phyloP scores from a whole-genome alignment of 1,140 invertebrate genomes.

The Drosophila subpulchrella region DNA sequence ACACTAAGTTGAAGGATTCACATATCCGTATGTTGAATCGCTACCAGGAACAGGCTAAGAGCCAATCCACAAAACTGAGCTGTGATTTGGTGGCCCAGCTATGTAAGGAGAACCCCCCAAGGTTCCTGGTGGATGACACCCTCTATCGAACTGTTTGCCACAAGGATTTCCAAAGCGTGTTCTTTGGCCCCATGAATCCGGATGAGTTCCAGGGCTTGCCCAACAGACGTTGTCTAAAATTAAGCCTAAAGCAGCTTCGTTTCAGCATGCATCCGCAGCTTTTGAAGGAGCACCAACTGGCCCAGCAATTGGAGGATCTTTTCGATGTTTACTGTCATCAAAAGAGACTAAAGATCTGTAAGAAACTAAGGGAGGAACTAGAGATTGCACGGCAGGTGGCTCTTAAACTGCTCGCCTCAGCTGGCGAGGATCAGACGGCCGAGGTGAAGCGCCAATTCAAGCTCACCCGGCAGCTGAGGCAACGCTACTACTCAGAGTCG shows the following conservation, averaged over 20 bases:
- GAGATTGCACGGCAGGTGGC: constrained; percentile 76
- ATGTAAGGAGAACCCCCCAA: background rate
- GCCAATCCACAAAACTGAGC: constrained; percentile 24
- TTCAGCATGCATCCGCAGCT: constrained; percentile 84
- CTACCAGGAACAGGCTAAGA: constrained; percentile 54
- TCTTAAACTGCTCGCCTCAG: constrained; percentile 46
- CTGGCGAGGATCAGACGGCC: constrained; percentile 21
- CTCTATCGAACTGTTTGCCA: constrained; percentile 59
- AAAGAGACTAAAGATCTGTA: constrained; percentile 49
- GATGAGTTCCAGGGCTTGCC: constrained; percentile 49
- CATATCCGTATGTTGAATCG: constrained; percentile 75
- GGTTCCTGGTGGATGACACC: constrained; percentile 29
- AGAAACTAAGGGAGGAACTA: constrained; percentile 75
- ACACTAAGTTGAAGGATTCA: background rate
- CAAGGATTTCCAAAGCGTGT: constrained; percentile 63
- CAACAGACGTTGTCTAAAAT: constrained; percentile 76
- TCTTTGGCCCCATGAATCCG: constrained; percentile 45
- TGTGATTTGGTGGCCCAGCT: constrained; percentile 35
- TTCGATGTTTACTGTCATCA: constrained; percentile 75
- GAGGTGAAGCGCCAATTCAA: constrained; percentile 53
- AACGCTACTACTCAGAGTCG: constrained; percentile 78
- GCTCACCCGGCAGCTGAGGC: constrained; percentile 74
- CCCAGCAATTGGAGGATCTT: constrained; percentile 77
- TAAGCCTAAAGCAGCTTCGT: constrained; percentile 77
- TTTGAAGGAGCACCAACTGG: constrained; percentile 83